Conservation (phyloP, 2,113 vertebrate species). For the Varanus komodoensis region DNA sequence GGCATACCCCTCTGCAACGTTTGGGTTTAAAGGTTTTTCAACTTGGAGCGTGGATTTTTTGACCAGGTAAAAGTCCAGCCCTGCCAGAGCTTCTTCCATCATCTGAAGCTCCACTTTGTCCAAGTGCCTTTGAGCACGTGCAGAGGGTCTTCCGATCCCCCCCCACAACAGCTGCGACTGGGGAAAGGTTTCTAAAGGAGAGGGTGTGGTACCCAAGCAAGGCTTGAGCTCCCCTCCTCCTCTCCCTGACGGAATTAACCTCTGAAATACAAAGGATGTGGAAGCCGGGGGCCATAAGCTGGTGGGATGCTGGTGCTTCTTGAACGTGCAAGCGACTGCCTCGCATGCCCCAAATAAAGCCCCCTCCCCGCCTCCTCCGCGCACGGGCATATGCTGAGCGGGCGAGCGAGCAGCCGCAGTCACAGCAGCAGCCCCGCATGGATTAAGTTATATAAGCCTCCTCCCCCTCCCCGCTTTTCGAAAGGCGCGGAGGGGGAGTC, state of each 20-base stretch:
- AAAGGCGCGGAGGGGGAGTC: conserved; percentile 37
- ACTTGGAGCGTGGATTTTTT: no score
- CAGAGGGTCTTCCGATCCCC: neutral
- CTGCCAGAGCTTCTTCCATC: neutral
- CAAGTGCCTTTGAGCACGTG: neutral
- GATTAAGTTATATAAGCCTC: conserved; percentile 70
- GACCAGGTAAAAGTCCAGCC: neutral
- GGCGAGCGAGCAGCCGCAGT: conserved; percentile 8
- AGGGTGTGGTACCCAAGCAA: neutral
- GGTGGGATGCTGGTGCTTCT: neutral
- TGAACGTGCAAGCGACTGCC: neutral
- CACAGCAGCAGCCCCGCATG: conserved; percentile 26
- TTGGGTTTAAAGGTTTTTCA: neutral
- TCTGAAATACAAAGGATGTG: neutral
- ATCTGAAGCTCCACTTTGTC: neutral
- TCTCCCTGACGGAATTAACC: neutral
- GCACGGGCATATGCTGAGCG: neutral
- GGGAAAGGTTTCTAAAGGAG: neutral
- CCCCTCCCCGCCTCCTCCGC: neutral
- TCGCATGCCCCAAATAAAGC: neutral
- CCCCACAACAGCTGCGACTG: neutral
- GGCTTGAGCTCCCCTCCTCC: no score
- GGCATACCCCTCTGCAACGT: neutral
- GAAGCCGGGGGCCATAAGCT: no score
- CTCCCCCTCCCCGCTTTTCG: neutral